Evolutionary conservation across 2,888 invertebrate genomes (phyloP).

Genomic region (Aspidiotus destructor): DNA sequence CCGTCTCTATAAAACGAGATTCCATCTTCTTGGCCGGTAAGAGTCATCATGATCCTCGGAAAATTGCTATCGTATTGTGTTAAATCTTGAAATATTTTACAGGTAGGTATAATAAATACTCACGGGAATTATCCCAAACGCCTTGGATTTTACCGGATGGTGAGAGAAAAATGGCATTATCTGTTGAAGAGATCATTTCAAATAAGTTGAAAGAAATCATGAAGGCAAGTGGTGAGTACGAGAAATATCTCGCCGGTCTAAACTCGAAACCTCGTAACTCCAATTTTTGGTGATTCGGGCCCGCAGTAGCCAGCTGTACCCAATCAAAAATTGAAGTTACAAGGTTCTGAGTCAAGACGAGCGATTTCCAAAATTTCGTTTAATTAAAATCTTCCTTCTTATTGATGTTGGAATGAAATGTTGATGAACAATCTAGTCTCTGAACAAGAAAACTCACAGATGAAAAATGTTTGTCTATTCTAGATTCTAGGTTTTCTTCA

Average conservation of each 20-base stretch:
- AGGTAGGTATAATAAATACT: constrained; percentile 74
- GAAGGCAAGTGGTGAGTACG: constrained; percentile 44
- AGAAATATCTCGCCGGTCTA: background rate
- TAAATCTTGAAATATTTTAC: constrained; percentile 26
- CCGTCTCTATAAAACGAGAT: constrained; percentile 12
- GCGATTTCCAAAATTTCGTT: no score
- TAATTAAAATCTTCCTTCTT: no score
- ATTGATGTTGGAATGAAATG: background rate
- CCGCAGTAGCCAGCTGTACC: no score
- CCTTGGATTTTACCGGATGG: constrained; percentile 80
- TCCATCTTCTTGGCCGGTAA: constrained; percentile 24
- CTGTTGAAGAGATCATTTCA: constrained; percentile 82
- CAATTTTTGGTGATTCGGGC: no score
- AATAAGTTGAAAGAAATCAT: constrained; percentile 53
- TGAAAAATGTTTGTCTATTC: background rate
- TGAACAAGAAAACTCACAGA: no score
- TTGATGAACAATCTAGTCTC: constrained; percentile 37
- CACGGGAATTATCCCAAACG: constrained; percentile 77
- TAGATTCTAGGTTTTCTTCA: constrained; percentile 56
- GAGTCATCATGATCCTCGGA: constrained; percentile 16
- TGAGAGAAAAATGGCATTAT: constrained; percentile 66
- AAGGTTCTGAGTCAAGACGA: no score
- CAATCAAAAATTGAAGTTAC: no score
- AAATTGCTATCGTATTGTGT: constrained; percentile 25
- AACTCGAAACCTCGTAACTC: no score